Percentiles rank a stretch among this genome's conserved stretches.
Conservation (phyloP, 1,140 invertebrate genomes). For the Drosophila fuyamai region DNA sequence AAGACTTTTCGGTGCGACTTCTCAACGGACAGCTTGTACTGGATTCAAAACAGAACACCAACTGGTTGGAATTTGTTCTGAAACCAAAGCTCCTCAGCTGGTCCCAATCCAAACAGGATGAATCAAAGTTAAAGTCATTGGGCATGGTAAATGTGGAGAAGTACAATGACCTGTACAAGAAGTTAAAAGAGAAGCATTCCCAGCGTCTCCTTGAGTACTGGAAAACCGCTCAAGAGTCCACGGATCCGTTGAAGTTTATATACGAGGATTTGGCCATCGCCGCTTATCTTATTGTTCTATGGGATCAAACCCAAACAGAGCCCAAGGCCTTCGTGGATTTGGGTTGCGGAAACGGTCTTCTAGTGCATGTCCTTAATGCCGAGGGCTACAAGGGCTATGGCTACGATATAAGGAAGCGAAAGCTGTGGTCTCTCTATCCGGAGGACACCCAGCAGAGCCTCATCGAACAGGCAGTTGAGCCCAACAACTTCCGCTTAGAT, state of each 20-base stretch:
- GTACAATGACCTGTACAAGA: slow-evolving; percentile 90
- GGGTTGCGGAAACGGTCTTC: slow-evolving; percentile 98
- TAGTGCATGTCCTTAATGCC: slow-evolving; percentile 93
- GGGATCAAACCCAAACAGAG: slow-evolving; percentile 86
- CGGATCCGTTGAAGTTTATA: slow-evolving; percentile 97
- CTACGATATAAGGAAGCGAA: slow-evolving; percentile 94
- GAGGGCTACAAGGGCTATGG: slow-evolving; percentile 95
- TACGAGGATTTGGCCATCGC: slow-evolving; percentile 99
- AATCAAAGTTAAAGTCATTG: slow-evolving; percentile 86
- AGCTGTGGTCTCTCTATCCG: slow-evolving; percentile 95
- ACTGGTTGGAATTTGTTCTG: slow-evolving; percentile 54
- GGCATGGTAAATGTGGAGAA: slow-evolving; percentile 88
- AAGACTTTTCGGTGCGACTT: slow-evolving; percentile 51
- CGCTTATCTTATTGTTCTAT: slow-evolving; percentile 93
- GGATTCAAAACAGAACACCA: slow-evolving; percentile 3
- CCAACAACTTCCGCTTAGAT: slow-evolving; percentile 89
- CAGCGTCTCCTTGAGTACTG: slow-evolving; percentile 87
- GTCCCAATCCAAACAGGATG: slow-evolving; percentile 40
- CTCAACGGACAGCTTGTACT: slow-evolving; percentile 23
- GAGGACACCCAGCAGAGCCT: slow-evolving; percentile 83
- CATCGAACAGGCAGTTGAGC: slow-evolving; percentile 88
- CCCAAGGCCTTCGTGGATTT: slow-evolving; percentile 93
- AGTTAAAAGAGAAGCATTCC: slow-evolving; percentile 93
- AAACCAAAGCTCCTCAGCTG: slow-evolving; percentile 57
- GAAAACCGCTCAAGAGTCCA: slow-evolving; percentile 92